phyloP scores from a whole-genome alignment of 1,140 invertebrate genomes.

The Rhopalosiphum padi region DNA sequence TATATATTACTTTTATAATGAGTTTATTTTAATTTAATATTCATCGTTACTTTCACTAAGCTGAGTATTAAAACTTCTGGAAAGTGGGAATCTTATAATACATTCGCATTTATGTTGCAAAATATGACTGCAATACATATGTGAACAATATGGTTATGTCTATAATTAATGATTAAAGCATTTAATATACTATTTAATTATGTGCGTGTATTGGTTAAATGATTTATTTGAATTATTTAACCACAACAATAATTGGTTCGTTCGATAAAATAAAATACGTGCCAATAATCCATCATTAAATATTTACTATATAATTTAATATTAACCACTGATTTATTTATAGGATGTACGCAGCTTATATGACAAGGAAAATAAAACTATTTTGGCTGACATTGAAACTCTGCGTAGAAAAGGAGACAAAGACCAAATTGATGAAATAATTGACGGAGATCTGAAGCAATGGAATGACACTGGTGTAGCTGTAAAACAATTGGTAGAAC shows the following conservation, averaged over 20 bases:
- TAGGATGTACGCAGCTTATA: constrained; percentile 41
- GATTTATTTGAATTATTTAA: background rate
- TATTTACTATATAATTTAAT: background rate
- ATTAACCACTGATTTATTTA: background rate
- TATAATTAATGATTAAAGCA: background rate
- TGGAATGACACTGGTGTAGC: background rate
- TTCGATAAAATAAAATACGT: background rate
- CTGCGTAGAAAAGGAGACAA: background rate
- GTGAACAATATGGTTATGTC: background rate
- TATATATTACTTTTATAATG: background rate
- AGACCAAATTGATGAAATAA: background rate
- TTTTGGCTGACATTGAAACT: constrained; percentile 3
- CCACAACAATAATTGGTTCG: background rate
- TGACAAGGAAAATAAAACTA: constrained; percentile 42
- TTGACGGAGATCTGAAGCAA: background rate
- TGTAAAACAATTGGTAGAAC: background rate
- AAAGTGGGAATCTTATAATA: background rate
- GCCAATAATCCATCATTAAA: background rate
- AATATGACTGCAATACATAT: background rate
- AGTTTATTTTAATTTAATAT: background rate
- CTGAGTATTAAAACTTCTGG: background rate
- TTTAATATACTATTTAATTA: background rate
- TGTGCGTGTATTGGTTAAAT: background rate
- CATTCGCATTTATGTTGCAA: background rate
- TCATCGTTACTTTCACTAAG: background rate